phyloP scores from a whole-genome alignment of 2,797 vertebrate species.

The Manis pentadactyla region DNA sequence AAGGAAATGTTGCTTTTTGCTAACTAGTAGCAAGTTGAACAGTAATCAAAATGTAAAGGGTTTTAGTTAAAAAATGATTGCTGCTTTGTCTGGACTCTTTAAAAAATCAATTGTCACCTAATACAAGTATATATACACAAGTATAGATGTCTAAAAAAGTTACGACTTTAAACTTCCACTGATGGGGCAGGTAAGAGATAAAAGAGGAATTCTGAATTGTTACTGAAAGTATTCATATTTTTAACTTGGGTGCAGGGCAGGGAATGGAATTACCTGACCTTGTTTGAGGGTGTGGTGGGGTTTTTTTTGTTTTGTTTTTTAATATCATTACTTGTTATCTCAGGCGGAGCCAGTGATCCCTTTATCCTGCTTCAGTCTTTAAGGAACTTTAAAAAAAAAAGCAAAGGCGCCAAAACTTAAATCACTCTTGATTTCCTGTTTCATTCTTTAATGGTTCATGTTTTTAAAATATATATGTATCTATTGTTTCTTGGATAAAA shows the following conservation, averaged over 20 bases:
- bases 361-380: constrained; percentile 56
- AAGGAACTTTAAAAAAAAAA: constrained; percentile 38
- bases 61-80: constrained; percentile 80
- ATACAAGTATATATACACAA: constrained; percentile 60
- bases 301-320: constrained; percentile 7
- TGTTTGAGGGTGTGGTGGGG: constrained; percentile 3
- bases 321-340: constrained; percentile 66
- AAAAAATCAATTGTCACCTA: constrained; percentile 58
- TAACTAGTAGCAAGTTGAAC: constrained; percentile 77
- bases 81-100: constrained; percentile 74
- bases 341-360: constrained; percentile 64
- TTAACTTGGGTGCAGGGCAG: constrained; percentile 11
- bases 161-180: constrained; percentile 60
- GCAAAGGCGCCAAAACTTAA: constrained; percentile 65
- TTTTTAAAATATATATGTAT: constrained; percentile 69
- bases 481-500: constrained; percentile 74
- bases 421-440: constrained; percentile 70
- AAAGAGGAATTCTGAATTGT: constrained; percentile 59
- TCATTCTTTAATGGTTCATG: constrained; percentile 67
- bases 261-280: neutral
- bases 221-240: constrained; percentile 66
- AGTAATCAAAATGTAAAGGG: constrained; percentile 82
- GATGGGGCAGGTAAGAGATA: constrained; percentile 58
- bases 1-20: constrained; percentile 82
- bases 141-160: constrained; percentile 53